Conservation (phyloP, 1,140 invertebrate genomes). For the Drosophila quadrilineata region DNA sequence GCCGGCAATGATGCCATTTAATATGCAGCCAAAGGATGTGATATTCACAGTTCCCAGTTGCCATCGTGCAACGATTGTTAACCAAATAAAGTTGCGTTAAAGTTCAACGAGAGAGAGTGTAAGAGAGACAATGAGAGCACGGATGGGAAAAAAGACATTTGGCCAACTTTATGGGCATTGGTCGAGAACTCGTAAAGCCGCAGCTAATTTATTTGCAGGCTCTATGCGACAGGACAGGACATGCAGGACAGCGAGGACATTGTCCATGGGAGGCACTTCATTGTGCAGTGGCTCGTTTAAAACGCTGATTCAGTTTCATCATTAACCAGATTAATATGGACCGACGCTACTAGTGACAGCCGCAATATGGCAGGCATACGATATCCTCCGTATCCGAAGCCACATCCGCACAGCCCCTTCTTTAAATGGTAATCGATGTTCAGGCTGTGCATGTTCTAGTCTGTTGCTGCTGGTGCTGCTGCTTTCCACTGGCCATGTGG, state of each 20-base stretch:
- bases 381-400: background rate
- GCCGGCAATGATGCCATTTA: constrained; percentile 27
- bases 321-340: constrained; percentile 81
- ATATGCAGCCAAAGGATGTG: constrained; percentile 27
- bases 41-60: too few relatives aligned
- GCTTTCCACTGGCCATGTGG: constrained; percentile 59
- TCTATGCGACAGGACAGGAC: constrained; percentile 40
- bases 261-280: constrained; percentile 36
- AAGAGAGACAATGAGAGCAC: background rate
- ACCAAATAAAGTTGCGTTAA: constrained; percentile 55
- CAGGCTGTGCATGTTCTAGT: constrained; percentile 35
- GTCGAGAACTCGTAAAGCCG: constrained; percentile 53
- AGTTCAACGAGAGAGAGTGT: constrained; percentile 23
- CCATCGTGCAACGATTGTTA: background rate
- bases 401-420: constrained; percentile 26
- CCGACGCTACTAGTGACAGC: constrained; percentile 39
- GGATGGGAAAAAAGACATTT: constrained; percentile 12
- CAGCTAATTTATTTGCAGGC: constrained; percentile 76
- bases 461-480: constrained; percentile 25
- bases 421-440: constrained; percentile 54
- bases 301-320: constrained; percentile 81
- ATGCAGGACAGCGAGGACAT: background rate
- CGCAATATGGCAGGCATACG: constrained; percentile 44
- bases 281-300: constrained; percentile 78
- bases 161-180: constrained; percentile 63